Evolutionary conservation across 64 coral and sea anemone species (phyloP).

Genomic region (Trachythela sp.): DNA sequence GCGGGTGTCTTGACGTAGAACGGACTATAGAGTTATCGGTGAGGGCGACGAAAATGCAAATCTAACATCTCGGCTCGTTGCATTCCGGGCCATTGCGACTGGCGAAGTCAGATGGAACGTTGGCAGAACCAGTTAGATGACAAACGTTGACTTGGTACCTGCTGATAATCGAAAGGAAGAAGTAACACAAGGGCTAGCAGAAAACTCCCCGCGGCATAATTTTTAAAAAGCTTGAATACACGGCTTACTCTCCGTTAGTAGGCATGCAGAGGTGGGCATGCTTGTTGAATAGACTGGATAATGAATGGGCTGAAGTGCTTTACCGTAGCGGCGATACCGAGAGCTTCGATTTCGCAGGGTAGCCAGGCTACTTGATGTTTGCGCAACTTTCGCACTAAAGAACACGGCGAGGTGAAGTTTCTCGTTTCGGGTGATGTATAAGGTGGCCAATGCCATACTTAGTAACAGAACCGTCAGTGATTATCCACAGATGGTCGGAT

Average conservation of each 20-base stretch:
- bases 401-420: neutral
- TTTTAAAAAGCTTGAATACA: neutral
- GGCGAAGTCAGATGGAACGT: conserved; percentile 16
- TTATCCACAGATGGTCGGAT: neutral
- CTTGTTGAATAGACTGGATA: neutral
- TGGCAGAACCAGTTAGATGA: neutral
- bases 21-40: too few species aligned
- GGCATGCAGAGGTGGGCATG: neutral
- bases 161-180: neutral
- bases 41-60: too few species aligned
- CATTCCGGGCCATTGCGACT: neutral
- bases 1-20: too few species aligned
- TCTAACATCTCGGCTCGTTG: neutral
- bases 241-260: neutral
- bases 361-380: neutral
- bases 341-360: neutral
- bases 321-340: neutral
- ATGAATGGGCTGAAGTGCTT: neutral
- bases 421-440: neutral
- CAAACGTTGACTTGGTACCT: neutral
- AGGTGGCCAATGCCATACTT: neutral
- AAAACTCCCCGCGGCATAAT: neutral
- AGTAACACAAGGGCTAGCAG: neutral
- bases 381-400: neutral
- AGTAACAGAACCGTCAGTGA: neutral